These are phyloP conservation scores for Cricetomys ansorgei DNA, from an alignment of 2,113 vertebrate genomes.

Conservation along the genomic window DNA sequence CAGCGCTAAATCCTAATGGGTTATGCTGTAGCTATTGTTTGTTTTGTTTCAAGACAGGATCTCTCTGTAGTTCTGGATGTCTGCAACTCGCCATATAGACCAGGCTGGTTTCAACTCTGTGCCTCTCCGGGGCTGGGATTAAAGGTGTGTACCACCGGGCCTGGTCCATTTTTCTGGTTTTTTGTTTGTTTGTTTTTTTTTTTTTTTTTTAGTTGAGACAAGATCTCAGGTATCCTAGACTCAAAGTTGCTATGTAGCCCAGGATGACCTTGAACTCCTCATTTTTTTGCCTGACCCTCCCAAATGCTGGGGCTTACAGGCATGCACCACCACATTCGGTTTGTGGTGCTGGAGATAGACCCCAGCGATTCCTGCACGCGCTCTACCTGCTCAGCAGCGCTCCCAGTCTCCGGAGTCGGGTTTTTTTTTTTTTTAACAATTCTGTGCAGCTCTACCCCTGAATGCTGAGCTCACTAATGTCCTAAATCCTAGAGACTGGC, in stretches of 20 bases:
- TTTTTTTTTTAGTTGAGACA: too few species aligned
- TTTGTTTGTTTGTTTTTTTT: too few species aligned
- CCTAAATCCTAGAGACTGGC: not conserved
- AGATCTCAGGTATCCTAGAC: not conserved
- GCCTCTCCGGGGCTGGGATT: not conserved
- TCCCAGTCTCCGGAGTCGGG: too few species aligned
- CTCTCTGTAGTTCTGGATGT: not conserved
- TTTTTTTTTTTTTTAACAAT: too few species aligned
- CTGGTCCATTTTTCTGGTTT: too few species aligned
- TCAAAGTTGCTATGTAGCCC: not conserved
- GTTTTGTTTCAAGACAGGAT: not conserved
- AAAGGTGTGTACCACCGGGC: not conserved
- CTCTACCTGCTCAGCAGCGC: not conserved
- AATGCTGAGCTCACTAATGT: not conserved
- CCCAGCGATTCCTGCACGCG: not conserved
- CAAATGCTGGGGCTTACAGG: not conserved
- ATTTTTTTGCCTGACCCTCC: not conserved
- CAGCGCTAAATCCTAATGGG: not conserved
- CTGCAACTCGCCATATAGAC: not conserved
- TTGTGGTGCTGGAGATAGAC: not conserved
- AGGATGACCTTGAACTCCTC: too few species aligned
- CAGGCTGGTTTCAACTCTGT: not conserved
- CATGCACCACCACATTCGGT: not conserved
- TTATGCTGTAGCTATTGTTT: not conserved
- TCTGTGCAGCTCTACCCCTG: fast-evolving